A percentile compares a stretch with the other conserved stretches of the same genome.
Conservation (phyloP, 2,888 invertebrate species). For the Campoplex nolae region DNA sequence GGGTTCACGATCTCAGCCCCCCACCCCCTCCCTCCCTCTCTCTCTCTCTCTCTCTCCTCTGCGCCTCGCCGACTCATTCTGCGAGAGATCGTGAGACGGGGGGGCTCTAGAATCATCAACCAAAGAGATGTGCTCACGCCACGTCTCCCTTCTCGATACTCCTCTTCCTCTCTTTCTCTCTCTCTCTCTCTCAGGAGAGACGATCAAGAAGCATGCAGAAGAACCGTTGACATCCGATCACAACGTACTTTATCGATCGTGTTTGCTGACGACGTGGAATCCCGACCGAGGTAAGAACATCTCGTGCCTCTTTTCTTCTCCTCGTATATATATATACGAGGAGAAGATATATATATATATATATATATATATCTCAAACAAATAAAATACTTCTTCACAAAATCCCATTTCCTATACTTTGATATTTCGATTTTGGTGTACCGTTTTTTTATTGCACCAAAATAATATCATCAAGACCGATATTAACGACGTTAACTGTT, state of each 20-base stretch:
- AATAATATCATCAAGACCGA: background rate
- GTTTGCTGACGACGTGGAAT: constrained; percentile 35
- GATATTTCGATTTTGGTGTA: background rate
- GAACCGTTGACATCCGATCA: constrained; percentile 66
- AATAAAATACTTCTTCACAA: constrained; percentile 1
- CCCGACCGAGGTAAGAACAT: background rate
- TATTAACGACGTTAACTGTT: constrained; percentile 1
- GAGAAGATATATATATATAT: no score
- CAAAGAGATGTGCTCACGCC: constrained; percentile 39
- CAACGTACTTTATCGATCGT: constrained; percentile 66
- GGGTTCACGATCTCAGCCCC: constrained; percentile 43
- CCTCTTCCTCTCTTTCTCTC: no score
- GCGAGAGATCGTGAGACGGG: constrained; percentile 27
- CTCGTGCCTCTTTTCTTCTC: background rate
- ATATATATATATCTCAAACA: background rate
- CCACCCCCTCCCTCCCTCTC: background rate
- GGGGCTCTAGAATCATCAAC: constrained; percentile 45
- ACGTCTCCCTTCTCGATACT: constrained; percentile 19
- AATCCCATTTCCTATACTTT: background rate
- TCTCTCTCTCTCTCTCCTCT: background rate
- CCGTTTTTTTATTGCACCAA: background rate
- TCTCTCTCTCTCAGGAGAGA: background rate
- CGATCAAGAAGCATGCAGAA: constrained; percentile 37
- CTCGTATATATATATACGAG: no score
- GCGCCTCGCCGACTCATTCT: constrained; percentile 17